Percentiles rank a stretch among this genome's conserved stretches.
Conservation (phyloP, 2,888 invertebrate species). For the Bimastos eiseni region DNA sequence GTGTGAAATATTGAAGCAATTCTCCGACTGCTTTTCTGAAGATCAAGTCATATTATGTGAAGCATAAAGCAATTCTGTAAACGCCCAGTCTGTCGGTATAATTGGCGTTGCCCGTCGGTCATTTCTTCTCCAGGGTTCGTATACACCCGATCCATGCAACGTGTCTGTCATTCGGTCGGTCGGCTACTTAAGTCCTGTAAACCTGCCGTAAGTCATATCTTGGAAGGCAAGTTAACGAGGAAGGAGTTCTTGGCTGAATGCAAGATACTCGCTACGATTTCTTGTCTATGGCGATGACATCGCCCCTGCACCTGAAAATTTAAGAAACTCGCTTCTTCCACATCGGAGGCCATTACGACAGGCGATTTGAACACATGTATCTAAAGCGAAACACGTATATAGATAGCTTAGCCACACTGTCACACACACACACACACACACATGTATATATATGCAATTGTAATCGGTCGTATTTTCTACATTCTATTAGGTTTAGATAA, state of each 20-base stretch:
- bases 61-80: neutral
- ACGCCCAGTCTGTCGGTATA: neutral
- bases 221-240: neutral
- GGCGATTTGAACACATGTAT: neutral
- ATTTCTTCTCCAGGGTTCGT: neutral
- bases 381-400: neutral
- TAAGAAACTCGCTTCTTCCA: neutral
- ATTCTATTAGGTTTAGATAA: no score
- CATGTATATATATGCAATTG: no score
- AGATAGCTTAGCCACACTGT: no score
- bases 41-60: neutral
- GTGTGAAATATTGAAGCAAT: slow-evolving; percentile 13
- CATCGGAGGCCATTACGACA: neutral
- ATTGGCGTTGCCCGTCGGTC: neutral
- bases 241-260: neutral
- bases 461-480: no score
- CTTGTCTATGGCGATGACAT: neutral
- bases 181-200: slow-evolving; percentile 2
- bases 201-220: neutral
- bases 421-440: no score
- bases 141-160: neutral
- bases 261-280: neutral
- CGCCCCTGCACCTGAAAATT: neutral
- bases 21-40: neutral
- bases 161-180: neutral